phyloP scores from a whole-genome alignment of 2,888 invertebrate genomes.

The Melanostoma scalare region DNA sequence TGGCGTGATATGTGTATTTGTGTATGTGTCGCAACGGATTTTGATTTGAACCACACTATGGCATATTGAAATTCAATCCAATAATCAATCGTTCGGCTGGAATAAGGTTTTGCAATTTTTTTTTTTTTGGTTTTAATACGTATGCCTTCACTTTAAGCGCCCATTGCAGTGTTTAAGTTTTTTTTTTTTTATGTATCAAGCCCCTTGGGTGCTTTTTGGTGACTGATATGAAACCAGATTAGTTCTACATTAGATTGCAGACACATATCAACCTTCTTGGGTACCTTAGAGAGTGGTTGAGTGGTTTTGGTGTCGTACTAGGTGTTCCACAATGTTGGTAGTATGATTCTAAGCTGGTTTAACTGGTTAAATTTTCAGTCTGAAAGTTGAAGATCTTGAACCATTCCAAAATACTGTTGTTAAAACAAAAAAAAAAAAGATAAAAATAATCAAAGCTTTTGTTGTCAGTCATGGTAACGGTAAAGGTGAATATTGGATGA shows the following conservation, averaged over 20 bases:
- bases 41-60: conserved; percentile 31
- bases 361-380: conserved; percentile 73
- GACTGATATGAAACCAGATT: conserved; percentile 42
- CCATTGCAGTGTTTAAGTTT: conserved; percentile 18
- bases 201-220: conserved; percentile 42
- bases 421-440: conserved; percentile 22
- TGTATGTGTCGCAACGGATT: conserved; percentile 41
- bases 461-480: conserved; percentile 27
- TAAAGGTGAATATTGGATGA: conserved; percentile 4
- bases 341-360: conserved; percentile 65
- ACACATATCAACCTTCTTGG: conserved; percentile 54
- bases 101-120: conserved; percentile 56
- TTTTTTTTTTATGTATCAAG: conserved; percentile 9
- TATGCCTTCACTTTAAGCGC: conserved; percentile 59
- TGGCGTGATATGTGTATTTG: background rate
- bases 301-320: conserved; percentile 27
- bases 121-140: conserved; percentile 12
- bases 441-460: conserved; percentile 47
- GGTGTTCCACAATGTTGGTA: conserved; percentile 31
- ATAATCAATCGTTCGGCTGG: conserved; percentile 46
- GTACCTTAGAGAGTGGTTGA: conserved; percentile 50
- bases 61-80: conserved; percentile 45
- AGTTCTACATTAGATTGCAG: conserved; percentile 59
- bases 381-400: conserved; percentile 76
- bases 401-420: conserved; percentile 64